phyloP scores from a whole-genome alignment of 2,888 invertebrate species.

The Drosophila hamatofila region DNA sequence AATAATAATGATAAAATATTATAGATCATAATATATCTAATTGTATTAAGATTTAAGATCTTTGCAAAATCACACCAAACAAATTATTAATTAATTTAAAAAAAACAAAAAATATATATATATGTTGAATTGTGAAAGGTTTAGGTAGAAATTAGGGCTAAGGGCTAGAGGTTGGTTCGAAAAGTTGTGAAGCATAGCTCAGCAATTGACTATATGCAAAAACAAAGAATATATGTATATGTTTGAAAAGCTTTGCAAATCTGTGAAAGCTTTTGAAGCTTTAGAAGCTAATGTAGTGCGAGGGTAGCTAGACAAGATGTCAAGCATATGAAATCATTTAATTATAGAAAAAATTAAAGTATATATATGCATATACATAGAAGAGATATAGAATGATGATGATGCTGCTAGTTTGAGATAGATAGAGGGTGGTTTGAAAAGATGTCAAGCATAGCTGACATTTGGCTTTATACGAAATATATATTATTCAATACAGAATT shows the following conservation, averaged over 20 bases:
- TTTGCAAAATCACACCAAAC: constrained; percentile 76
- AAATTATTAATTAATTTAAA: constrained; percentile 49
- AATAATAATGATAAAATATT: constrained; percentile 51
- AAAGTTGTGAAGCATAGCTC: constrained; percentile 1
- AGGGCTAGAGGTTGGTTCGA: constrained; percentile 2
- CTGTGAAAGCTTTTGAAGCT: neutral
- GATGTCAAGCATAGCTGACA: constrained; percentile 2
- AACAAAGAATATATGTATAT: neutral
- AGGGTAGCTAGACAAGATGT: neutral
- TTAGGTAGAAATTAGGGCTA: neutral
- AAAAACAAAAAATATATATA: constrained; percentile 1
- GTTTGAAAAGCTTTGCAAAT: neutral
- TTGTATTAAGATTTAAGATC: constrained; percentile 65
- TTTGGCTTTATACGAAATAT: neutral
- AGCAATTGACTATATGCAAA: neutral
- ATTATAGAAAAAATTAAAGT: neutral
- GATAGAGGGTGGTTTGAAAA: neutral
- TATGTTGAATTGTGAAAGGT: constrained; percentile 15
- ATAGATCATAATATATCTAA: constrained; percentile 12
- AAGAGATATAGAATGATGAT: neutral
- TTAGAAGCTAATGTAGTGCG: neutral
- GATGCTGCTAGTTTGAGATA: neutral
- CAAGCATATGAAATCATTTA: neutral
- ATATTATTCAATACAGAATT: neutral
- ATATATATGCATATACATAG: neutral